Evolutionary conservation across 2,797 vertebrate species (phyloP).

Genomic region (Acropternis orthonyx): DNA sequence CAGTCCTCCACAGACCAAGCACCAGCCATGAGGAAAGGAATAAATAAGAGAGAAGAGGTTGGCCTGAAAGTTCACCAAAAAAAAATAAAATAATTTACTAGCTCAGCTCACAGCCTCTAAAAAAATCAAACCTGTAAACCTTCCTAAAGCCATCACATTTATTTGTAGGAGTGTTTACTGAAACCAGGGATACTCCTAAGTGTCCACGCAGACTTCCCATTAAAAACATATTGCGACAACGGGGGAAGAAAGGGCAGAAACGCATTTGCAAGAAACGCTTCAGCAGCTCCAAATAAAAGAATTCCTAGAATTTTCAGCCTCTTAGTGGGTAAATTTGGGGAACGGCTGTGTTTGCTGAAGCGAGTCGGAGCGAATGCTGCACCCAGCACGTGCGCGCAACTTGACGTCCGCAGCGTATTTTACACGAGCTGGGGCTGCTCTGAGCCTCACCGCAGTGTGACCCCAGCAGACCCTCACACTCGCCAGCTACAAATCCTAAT

Average conservation of each 20-base stretch:
- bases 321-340: neutral
- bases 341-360: neutral
- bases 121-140: neutral
- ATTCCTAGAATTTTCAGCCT: neutral
- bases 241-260: neutral
- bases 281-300: neutral
- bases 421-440: neutral
- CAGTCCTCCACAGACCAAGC: neutral
- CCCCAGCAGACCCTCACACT: neutral
- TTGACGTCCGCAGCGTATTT: fast-evolving
- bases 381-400: neutral
- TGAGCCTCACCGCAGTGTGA: fast-evolving
- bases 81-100: neutral
- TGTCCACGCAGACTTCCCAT: neutral
- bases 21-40: neutral
- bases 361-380: fast-evolving
- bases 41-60: neutral
- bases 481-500: neutral
- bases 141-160: neutral
- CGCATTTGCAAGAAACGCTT: neutral
- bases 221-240: neutral
- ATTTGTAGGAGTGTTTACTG: neutral
- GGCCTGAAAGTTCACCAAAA: neutral
- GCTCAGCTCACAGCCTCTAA: neutral
- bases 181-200: neutral